Conservation (phyloP, 2,888 invertebrate species). For the Balanococcus diminutus region DNA sequence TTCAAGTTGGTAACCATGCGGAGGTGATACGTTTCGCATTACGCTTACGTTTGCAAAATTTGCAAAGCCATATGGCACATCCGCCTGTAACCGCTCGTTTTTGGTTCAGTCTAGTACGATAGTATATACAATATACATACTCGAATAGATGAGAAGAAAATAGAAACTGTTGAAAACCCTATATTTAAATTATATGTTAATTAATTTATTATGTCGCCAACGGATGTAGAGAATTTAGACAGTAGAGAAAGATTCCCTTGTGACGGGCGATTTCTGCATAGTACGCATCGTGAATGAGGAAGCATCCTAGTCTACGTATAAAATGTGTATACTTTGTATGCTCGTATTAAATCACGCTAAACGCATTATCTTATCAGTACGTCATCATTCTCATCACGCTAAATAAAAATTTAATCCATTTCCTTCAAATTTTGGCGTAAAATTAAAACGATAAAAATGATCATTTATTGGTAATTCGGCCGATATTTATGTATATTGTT, state of each 20-base stretch:
- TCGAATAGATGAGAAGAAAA: background rate
- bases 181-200: background rate
- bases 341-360: background rate
- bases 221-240: background rate
- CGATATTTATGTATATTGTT: background rate
- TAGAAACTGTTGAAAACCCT: background rate
- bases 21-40: background rate
- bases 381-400: background rate
- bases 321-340: background rate
- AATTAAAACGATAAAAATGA: background rate
- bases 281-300: background rate
- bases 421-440: background rate
- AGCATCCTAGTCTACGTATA: background rate
- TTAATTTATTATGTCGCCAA: background rate
- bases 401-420: slow-evolving; percentile 2
- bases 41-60: background rate
- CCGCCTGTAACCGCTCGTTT: slow-evolving; percentile 28
- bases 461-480: background rate
- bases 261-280: background rate
- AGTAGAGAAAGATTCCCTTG: background rate
- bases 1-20: background rate
- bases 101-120: slow-evolving; percentile 8
- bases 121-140: background rate
- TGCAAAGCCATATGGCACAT: background rate
- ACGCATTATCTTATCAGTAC: background rate